Evolutionary conservation across 2,797 vertebrate genomes (phyloP).

Genomic region (Cynopterus sphinx): DNA sequence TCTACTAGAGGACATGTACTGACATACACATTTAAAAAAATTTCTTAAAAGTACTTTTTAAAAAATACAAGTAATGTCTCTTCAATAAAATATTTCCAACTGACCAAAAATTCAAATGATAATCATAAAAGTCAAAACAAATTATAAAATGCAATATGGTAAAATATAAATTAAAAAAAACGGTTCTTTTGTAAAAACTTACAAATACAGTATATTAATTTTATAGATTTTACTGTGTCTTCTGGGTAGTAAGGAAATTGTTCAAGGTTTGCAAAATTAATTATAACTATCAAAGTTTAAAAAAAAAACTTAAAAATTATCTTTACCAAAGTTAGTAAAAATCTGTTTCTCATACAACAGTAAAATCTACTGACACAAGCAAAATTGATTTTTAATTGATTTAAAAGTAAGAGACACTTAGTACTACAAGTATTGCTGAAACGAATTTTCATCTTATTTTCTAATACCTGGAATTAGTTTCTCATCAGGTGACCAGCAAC

Average conservation of each 20-base stretch:
- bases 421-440: slow-evolving; percentile 18
- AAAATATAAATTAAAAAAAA: slow-evolving; percentile 36
- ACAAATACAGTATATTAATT: neutral
- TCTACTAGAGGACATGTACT: neutral
- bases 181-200: neutral
- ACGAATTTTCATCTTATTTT: slow-evolving; percentile 4
- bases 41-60: neutral
- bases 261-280: slow-evolving; percentile 11
- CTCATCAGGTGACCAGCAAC: neutral
- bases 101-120: slow-evolving; percentile 23
- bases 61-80: neutral
- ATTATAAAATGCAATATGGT: slow-evolving; percentile 8
- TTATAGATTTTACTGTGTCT: neutral
- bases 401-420: neutral
- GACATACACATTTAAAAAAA: neutral
- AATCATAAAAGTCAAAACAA: slow-evolving; percentile 26
- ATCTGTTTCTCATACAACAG: neutral
- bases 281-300: neutral
- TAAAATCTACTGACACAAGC: neutral
- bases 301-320: neutral
- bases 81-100: neutral
- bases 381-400: neutral
- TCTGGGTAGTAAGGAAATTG: slow-evolving; percentile 4
- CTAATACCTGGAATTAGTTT: neutral
- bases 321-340: slow-evolving; percentile 3